Evolutionary conservation across 1,140 invertebrate genomes (phyloP), one percentile per base, ranked within the genome.

Genomic region (Coboldia fuscipes): DNA sequence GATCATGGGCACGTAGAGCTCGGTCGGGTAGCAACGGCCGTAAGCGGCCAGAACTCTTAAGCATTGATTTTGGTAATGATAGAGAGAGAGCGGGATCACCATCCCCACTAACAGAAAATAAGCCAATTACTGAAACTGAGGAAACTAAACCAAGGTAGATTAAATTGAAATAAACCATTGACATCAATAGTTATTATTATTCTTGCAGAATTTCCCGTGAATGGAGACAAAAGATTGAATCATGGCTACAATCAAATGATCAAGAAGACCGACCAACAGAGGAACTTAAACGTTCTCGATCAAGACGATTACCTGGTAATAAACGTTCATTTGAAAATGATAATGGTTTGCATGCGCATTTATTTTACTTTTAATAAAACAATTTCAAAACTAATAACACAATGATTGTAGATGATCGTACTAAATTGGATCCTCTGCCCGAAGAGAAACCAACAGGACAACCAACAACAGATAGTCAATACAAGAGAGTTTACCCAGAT

Each of bases 201-300:
- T 16, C 14, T 30, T 14, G 18, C 16, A 54, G 49, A 47, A 54
- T 50, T 58, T 58, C 38, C 47, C 70, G 73, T 50, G 73, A 82
- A 40, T 84, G 79, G 79, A 60, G 76, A 21, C 73, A 83, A 48
- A 85, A 88, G 50, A 88, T 92, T 41, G 80, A 88, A 56, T 79
- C 78, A 12, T 89, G 85, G 85, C 57, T 89, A 39, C 70, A 81
- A 39, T 80, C 83, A 36, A 84, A 81, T 55, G 81, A 84, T 50
- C 75, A 75, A 45, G 78, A 84, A 46, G 78, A 83, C 50, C 66
- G 70, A 37, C 67, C 70, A 34, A 68, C 65, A 36, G 68, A 73
- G 36, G 72, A 78, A 41, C 60, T 72, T 35, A 57, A 64, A 39
- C 62, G 63, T 27, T 62, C 63, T 42, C 65, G 68, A 45, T 58